phyloP scores from a whole-genome alignment of 2,797 vertebrate genomes.

The Poecilia wingei region DNA sequence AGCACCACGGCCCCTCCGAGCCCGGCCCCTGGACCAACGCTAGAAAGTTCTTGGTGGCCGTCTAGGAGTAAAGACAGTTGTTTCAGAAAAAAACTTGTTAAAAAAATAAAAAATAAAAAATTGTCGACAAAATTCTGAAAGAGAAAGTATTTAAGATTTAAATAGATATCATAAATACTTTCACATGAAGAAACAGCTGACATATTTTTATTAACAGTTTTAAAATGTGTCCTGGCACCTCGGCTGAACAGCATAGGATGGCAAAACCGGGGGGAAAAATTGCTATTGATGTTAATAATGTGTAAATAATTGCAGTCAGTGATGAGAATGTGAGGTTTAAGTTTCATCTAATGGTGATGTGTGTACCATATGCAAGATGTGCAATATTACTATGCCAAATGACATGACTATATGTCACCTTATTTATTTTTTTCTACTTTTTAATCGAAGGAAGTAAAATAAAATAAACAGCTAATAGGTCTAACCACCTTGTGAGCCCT shows the following conservation, averaged over 20 bases:
- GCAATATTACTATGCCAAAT: too few relatives aligned
- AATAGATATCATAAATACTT: not conserved
- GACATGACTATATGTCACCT: too few relatives aligned
- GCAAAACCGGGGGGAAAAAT: too few relatives aligned
- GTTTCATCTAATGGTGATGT: too few relatives aligned
- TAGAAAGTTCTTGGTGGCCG: conserved; percentile 78
- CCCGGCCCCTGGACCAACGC: conserved; percentile 76
- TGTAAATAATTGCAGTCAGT: too few relatives aligned
- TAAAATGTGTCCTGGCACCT: not conserved
- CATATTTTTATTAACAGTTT: not conserved
- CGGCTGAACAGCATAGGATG: too few relatives aligned
- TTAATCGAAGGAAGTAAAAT: too few relatives aligned
- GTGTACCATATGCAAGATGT: too few relatives aligned
- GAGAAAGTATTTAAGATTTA: not conserved
- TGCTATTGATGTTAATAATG: too few relatives aligned
- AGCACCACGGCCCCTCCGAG: conserved; percentile 62
- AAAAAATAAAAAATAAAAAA: not conserved
- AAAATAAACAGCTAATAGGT: not conserved
- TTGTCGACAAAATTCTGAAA: not conserved
- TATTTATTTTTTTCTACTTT: too few relatives aligned
- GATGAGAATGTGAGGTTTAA: too few relatives aligned
- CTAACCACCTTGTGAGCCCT: conserved; percentile 75
- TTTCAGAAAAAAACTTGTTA: not conserved
- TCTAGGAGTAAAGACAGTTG: conserved; percentile 38
- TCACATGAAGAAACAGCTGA: not conserved